Evolutionary conservation across 2,888 invertebrate species (phyloP), one percentile per base, ranked within the genome.

Genomic region (Dinocampus coccinellae): DNA sequence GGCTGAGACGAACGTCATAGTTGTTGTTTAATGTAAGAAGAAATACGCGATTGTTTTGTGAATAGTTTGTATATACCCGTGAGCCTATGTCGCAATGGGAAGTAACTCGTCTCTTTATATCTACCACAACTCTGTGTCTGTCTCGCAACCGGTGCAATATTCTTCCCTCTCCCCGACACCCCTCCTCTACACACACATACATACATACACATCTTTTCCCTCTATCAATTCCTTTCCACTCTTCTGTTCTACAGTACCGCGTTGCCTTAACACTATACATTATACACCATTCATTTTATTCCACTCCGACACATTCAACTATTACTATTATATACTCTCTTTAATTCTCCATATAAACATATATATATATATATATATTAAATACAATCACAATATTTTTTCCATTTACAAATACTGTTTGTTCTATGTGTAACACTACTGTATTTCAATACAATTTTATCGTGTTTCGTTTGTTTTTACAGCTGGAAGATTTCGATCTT

Each of bases 81-180:
- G n/a, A n/a, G 16, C 16, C n/a, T 47, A n/a, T 86, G 85, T 85
- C 81, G 86, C 83, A 87, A 87, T 87, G 83, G 86, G 87, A 87
- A 87, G 86, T 87, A n/a, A 82, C 47, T 85, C 81, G 82, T 84
- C 83, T 73, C 70, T 36, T 36, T 36, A 36, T 36, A 36, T 39
- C 47, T 16, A 47, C n/a, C 16, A 47, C 16, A 16, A 16, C 47
- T 47, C n/a, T 39, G 3, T 39, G 39, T 47, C 47, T 47, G 47
- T 47, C 47, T 83, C 81, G 82, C 82, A 72, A 73, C 71, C 57
- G 26, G 22, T 16, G 22, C 11, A 20, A 55, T 33, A 26, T 26
- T n/a, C n/a, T n/a, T n/a, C n/a, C n/a, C n/a, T 26, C 53, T 61
- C 61, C 29, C 20, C 34, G 63, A 16, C 13, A 11, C 1, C 53